These are phyloP conservation scores for Phalacrocorax pelagicus DNA, from an alignment of 2,113 vertebrate genomes.

Conservation along the genomic window DNA sequence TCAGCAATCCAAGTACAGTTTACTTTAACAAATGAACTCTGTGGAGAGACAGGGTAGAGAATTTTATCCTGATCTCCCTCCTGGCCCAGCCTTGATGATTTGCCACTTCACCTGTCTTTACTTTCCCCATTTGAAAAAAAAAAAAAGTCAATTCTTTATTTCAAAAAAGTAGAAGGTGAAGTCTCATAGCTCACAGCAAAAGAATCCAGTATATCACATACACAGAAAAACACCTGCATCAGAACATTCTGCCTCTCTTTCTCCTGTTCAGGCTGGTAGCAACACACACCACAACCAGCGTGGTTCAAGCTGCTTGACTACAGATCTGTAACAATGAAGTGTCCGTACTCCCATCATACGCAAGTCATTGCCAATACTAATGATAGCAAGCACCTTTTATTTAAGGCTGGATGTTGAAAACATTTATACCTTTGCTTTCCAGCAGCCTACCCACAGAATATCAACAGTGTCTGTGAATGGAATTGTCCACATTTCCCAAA, in stretches of 20 bases:
- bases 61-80: neutral
- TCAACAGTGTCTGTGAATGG: constrained; percentile 6
- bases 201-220: neutral
- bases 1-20: neutral
- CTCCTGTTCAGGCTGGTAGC: neutral
- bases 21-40: neutral
- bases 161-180: neutral
- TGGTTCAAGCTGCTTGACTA: neutral
- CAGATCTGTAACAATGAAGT: neutral
- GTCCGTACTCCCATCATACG: neutral
- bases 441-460: neutral
- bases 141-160: neutral
- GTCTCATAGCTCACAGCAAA: neutral
- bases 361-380: neutral
- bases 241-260: neutral
- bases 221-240: neutral
- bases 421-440: neutral
- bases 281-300: neutral
- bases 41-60: neutral
- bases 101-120: neutral
- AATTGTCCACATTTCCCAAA: constrained; percentile 14
- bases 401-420: neutral
- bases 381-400: neutral
- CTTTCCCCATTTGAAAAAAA: neutral
- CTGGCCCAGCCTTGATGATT: neutral